Evolutionary conservation across 2,113 vertebrate genomes (phyloP).

Genomic region (Pseudolaguvia tuberculata): DNA sequence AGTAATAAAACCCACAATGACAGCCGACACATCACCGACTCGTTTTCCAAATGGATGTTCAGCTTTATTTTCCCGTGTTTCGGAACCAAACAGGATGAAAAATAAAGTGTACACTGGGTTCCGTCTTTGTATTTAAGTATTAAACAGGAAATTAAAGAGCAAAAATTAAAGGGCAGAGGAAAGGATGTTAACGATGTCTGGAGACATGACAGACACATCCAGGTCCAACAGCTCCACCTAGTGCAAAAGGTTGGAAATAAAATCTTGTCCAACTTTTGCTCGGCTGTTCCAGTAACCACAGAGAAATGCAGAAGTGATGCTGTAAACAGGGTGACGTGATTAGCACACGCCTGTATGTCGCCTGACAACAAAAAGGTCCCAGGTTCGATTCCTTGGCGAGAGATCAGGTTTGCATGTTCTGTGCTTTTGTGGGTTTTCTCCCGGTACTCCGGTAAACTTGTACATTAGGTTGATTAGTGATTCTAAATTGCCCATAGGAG

Average conservation of each 20-base stretch:
- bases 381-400: no score
- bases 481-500: no score
- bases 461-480: no score
- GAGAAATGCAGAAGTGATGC: background rate
- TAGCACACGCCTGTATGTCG: no score
- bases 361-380: no score
- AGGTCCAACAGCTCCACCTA: constrained; percentile 59
- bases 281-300: background rate
- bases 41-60: background rate
- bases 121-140: background rate
- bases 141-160: background rate
- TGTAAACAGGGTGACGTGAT: no score
- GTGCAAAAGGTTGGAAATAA: constrained; percentile 49
- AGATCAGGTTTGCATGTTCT: no score
- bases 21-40: background rate
- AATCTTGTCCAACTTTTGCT: background rate
- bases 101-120: background rate
- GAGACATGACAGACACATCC: background rate
- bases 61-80: background rate
- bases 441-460: no score
- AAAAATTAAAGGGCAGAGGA: background rate
- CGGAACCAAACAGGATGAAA: background rate
- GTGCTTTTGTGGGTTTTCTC: no score
- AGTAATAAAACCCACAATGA: background rate
- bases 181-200: constrained; percentile 10